phyloP scores from a whole-genome alignment of 92 coral and sea anemone species.

The Pocillopora meandrina region DNA sequence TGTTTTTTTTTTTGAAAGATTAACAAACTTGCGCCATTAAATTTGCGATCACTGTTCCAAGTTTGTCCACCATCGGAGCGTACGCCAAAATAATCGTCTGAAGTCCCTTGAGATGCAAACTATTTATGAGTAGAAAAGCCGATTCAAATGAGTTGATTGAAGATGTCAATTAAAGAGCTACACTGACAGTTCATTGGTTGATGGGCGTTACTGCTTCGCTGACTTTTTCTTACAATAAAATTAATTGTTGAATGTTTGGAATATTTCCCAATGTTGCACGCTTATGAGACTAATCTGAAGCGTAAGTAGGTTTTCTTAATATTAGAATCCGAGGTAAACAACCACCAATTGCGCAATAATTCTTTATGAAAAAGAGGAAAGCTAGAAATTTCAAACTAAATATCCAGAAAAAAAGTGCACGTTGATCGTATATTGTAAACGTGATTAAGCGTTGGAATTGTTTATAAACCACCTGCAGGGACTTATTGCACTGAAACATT shows the following conservation, averaged over 20 bases:
- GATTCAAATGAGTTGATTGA: conserved; percentile 43
- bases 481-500: not conserved
- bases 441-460: not conserved
- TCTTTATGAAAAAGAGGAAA: not conserved
- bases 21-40: conserved; percentile 17
- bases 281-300: conserved; percentile 9
- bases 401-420: not conserved
- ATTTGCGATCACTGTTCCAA: not conserved
- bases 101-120: conserved; percentile 46
- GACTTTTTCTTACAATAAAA: conserved; percentile 36
- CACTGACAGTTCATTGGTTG: conserved; percentile 59
- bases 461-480: conserved; percentile 24
- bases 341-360: too few species aligned
- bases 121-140: conserved; percentile 14
- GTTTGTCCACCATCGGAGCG: not conserved
- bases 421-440: too few species aligned
- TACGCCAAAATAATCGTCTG: conserved; percentile 25
- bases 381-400: not conserved
- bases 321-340: not conserved
- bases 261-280: conserved; percentile 16
- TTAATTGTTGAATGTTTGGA: conserved; percentile 31
- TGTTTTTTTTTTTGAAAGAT: not conserved
- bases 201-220: conserved; percentile 54
- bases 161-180: conserved; percentile 51
- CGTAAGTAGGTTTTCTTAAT: not conserved